Evolutionary conservation across 2,797 vertebrate species (phyloP).

Genomic region (Margarornis squamiger): DNA sequence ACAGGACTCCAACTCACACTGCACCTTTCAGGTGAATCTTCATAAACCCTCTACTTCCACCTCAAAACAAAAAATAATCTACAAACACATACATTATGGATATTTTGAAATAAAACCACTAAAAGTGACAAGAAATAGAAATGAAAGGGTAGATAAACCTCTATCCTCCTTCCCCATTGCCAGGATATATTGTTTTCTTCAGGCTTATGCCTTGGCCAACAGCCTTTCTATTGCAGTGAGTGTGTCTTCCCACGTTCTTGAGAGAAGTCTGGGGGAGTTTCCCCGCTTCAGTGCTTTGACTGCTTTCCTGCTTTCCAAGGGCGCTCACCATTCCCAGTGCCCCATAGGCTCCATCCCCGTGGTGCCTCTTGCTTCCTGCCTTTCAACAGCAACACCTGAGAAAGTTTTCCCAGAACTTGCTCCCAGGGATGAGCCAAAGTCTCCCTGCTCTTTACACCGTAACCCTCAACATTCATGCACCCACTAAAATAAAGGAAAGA

Average conservation of each 20-base stretch:
- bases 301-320: rapidly evolving
- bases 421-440: background rate
- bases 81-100: rapidly evolving
- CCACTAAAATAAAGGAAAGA: background rate
- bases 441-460: background rate
- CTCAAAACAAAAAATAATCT: background rate
- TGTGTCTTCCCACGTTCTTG: background rate
- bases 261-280: background rate
- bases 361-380: rapidly evolving
- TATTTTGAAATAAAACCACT: background rate
- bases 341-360: rapidly evolving
- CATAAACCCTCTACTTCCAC: background rate
- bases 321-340: rapidly evolving
- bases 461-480: rapidly evolving
- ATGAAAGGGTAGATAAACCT: background rate
- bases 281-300: background rate
- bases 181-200: background rate
- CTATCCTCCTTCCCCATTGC: background rate
- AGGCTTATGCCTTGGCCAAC: background rate
- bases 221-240: background rate
- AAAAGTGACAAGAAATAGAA: background rate
- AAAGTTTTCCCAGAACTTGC: rapidly evolving
- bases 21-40: background rate
- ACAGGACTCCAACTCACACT: background rate
- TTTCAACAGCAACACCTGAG: rapidly evolving